phyloP scores from a whole-genome alignment of 2,888 invertebrate genomes.

The Volucella inanis region DNA sequence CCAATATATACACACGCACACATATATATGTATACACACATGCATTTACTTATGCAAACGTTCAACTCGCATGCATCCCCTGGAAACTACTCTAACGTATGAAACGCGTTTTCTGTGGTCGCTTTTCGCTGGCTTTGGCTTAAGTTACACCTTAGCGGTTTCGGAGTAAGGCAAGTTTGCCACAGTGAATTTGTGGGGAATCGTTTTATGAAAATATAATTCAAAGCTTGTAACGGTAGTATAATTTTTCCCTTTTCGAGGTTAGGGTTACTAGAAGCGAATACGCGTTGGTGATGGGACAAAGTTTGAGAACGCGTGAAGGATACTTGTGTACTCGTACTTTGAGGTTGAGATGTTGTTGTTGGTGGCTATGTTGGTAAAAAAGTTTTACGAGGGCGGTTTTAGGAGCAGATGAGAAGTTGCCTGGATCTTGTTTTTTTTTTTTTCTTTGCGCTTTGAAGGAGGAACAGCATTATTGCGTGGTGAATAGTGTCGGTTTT shows the following conservation, averaged over 20 bases:
- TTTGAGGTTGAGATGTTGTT: slow-evolving; percentile 4
- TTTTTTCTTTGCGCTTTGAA: slow-evolving; percentile 5
- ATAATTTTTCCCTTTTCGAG: slow-evolving; percentile 9
- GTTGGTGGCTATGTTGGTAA: slow-evolving; percentile 16
- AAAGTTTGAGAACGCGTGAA: slow-evolving; percentile 64
- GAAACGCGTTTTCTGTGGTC: slow-evolving; percentile 2
- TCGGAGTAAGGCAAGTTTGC: slow-evolving; percentile 39
- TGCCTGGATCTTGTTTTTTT: neutral
- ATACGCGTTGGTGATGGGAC: slow-evolving; percentile 60
- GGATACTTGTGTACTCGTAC: slow-evolving; percentile 37
- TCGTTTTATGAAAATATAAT: slow-evolving; percentile 68
- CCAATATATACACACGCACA: neutral
- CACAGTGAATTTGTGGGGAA: slow-evolving; percentile 45
- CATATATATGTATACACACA: neutral
- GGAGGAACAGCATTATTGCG: neutral
- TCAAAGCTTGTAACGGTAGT: slow-evolving; percentile 34
- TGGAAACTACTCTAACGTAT: neutral
- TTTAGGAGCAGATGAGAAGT: slow-evolving; percentile 62
- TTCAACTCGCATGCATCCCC: neutral
- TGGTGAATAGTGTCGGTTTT: slow-evolving; percentile 37
- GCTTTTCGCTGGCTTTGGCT: slow-evolving; percentile 2
- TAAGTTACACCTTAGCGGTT: slow-evolving; percentile 35
- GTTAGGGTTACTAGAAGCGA: neutral
- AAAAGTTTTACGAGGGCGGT: slow-evolving; percentile 16
- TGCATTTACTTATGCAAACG: neutral